A percentile compares a stretch with the other conserved stretches of the same genome.
Conservation (phyloP, 2,888 invertebrate genomes). For the Augochlorella aurata region DNA sequence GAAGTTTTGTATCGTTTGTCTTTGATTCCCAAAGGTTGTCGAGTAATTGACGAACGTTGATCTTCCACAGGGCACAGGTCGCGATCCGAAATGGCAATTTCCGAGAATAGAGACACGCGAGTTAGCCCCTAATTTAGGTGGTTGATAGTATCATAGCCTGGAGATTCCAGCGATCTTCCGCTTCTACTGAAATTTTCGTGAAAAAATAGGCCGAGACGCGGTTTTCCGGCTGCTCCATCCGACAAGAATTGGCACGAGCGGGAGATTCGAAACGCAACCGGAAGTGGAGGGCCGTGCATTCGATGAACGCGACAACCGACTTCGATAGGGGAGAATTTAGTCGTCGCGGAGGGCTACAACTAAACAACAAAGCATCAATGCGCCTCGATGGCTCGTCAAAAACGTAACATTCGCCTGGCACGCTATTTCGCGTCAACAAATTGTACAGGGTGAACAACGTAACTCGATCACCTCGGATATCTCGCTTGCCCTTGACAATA, state of each 20-base stretch:
- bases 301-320: background rate
- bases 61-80: too few relatives aligned
- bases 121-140: background rate
- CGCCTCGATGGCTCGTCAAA: background rate
- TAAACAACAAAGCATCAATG: slow-evolving; percentile 16
- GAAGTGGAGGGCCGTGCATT: background rate
- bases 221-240: background rate
- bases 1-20: too few relatives aligned
- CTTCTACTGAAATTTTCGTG: background rate
- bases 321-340: background rate
- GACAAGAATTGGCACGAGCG: background rate
- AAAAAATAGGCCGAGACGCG: slow-evolving; percentile 32
- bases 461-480: background rate
- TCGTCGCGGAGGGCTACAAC: background rate
- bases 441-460: background rate
- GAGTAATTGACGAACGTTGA: too few relatives aligned
- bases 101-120: background rate
- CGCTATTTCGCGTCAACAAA: background rate
- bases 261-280: background rate
- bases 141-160: background rate
- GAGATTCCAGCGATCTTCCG: background rate
- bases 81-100: background rate
- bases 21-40: too few relatives aligned
- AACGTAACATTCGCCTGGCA: slow-evolving; percentile 3
- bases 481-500: background rate